A percentile compares a stretch with the other conserved stretches of the same genome.
Conservation (phyloP, 1,140 invertebrate genomes). For the Lucilia sericata region DNA sequence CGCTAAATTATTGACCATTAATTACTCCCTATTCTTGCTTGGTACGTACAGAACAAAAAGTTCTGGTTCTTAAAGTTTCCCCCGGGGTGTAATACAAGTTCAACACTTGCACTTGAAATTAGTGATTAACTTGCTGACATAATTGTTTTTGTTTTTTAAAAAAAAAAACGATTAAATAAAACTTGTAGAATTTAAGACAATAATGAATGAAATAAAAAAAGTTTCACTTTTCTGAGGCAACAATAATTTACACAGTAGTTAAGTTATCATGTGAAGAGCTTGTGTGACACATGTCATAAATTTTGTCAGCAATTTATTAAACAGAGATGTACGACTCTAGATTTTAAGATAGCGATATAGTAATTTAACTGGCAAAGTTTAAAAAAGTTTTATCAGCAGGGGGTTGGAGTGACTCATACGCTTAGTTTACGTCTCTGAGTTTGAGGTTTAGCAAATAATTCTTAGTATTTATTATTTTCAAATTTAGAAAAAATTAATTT, state of each 20-base stretch:
- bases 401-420: no score
- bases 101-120: conserved; percentile 14
- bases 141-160: background rate
- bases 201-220: background rate
- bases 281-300: background rate
- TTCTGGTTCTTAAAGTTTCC: background rate
- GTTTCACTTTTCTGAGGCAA: background rate
- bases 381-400: no score
- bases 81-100: conserved; percentile 21
- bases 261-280: background rate
- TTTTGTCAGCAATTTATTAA: background rate
- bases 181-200: background rate
- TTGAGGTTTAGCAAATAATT: background rate
- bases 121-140: conserved; percentile 12
- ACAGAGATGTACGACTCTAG: background rate
- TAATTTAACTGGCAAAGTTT: background rate
- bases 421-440: background rate
- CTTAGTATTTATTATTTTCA: background rate
- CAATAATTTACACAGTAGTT: background rate
- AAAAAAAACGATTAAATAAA: background rate
- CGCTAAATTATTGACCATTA: no score
- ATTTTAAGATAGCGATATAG: background rate
- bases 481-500: background rate
- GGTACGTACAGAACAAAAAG: no score
- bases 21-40: no score